These are phyloP conservation scores for Armadillidium nasatum DNA, from an alignment of 1,140 invertebrate species.

Conservation along the genomic window DNA sequence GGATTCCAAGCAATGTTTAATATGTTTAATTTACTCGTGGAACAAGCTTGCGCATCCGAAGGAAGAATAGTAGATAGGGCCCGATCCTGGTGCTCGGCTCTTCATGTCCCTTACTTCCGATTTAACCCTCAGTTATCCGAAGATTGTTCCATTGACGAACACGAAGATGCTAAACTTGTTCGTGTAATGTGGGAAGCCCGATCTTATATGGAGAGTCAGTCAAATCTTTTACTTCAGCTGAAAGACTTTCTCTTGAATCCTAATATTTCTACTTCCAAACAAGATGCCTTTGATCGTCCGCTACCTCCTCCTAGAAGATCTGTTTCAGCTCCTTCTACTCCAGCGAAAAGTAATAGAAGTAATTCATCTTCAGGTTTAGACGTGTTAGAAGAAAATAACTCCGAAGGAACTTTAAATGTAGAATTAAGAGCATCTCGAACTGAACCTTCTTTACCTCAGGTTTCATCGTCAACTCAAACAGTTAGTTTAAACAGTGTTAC, in stretches of 20 bases:
- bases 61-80: conserved; percentile 86
- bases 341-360: background rate
- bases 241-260: conserved; percentile 34
- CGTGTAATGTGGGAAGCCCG: conserved; percentile 91
- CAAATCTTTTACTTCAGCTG: conserved; percentile 48
- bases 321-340: background rate
- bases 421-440: background rate
- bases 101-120: conserved; percentile 75
- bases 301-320: background rate
- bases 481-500: background rate
- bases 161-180: conserved; percentile 70
- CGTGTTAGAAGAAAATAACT: background rate
- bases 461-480: background rate
- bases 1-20: conserved; percentile 42
- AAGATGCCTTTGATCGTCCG: background rate
- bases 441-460: background rate
- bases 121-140: conserved; percentile 74
- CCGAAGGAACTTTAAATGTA: background rate
- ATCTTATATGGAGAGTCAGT: conserved; percentile 72
- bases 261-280: background rate
- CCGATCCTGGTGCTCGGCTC: conserved; percentile 80
- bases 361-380: background rate
- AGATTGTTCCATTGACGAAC: conserved; percentile 84
- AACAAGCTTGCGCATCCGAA: conserved; percentile 57
- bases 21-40: conserved; percentile 41